phyloP scores from a whole-genome alignment of 2,113 vertebrate species.

The Hyla sarda region DNA sequence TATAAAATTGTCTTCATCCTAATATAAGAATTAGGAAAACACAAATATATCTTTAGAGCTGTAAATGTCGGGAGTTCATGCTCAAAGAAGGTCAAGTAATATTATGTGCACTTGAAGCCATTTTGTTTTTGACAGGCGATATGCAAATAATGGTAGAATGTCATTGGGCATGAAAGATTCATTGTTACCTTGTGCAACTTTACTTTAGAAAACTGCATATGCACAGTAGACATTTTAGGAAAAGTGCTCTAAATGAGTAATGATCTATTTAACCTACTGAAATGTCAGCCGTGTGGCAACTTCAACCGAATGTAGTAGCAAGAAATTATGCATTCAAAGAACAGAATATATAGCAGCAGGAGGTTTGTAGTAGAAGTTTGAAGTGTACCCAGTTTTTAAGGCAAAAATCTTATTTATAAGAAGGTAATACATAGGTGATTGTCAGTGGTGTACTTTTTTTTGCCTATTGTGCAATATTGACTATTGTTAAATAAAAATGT shows the following conservation, averaged over 20 bases:
- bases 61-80: conserved; percentile 20
- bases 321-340: not conserved
- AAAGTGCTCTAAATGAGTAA: conserved; percentile 35
- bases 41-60: conserved; percentile 7
- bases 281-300: conserved; percentile 23
- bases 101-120: conserved; percentile 28
- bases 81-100: conserved; percentile 23
- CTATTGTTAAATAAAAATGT: not conserved
- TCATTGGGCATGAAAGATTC: conserved; percentile 47
- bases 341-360: not conserved
- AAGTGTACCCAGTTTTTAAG: not conserved
- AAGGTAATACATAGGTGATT: not conserved
- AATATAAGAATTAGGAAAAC: not conserved
- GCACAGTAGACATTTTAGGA: not conserved
- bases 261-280: conserved; percentile 51
- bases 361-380: not conserved
- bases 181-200: conserved; percentile 44
- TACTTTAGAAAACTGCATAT: conserved; percentile 26
- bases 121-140: conserved; percentile 41
- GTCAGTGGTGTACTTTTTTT: not conserved
- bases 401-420: not conserved
- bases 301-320: not conserved
- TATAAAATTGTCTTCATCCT: not conserved
- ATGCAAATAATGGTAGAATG: conserved; percentile 50
- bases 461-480: not conserved